A percentile compares a stretch with the other conserved stretches of the same genome.
Evolutionary conservation across 2,888 invertebrate genomes (phyloP).

Genomic region (Melanotus villosus): DNA sequence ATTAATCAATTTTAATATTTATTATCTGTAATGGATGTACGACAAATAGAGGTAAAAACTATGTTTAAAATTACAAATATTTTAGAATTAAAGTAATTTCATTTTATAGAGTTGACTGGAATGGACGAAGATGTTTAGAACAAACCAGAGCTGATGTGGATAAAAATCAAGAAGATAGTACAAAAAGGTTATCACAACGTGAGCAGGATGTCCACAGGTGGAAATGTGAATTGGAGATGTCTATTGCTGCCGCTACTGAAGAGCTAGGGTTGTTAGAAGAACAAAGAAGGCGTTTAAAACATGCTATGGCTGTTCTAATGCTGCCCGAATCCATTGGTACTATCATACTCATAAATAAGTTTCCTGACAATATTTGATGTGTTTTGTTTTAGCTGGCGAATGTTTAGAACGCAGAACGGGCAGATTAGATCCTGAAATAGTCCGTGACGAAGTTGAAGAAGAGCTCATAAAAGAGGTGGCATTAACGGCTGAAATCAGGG

Average conservation of each 20-base stretch:
- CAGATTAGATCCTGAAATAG: conserved; percentile 80
- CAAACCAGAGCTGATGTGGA: conserved; percentile 77
- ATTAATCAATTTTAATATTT: background rate
- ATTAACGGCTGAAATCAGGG: conserved; percentile 78
- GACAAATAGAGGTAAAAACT: too few relatives aligned
- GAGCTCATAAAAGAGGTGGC: conserved; percentile 83
- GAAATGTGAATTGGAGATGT: conserved; percentile 82
- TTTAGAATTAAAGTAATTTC: too few relatives aligned
- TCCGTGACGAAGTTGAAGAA: conserved; percentile 83
- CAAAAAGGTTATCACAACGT: conserved; percentile 76
- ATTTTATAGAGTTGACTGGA: conserved; percentile 74
- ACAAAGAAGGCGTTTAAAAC: conserved; percentile 78
- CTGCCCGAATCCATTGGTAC: conserved; percentile 80
- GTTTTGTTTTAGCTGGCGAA: conserved; percentile 80
- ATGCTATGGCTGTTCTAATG: conserved; percentile 77
- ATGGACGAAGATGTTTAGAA: conserved; percentile 76
- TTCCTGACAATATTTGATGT: too few relatives aligned
- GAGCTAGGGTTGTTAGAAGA: conserved; percentile 80
- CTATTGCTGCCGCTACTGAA: conserved; percentile 77
- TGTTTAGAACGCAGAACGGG: conserved; percentile 80
- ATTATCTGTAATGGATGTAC: too few relatives aligned
- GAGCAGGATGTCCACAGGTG: conserved; percentile 80
- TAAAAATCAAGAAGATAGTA: conserved; percentile 79
- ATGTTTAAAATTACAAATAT: too few relatives aligned
- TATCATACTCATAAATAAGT: background rate